phyloP scores from a whole-genome alignment of 37 sponge, comb jelly and placozoan species.

The Amphimedon queenslandica region DNA sequence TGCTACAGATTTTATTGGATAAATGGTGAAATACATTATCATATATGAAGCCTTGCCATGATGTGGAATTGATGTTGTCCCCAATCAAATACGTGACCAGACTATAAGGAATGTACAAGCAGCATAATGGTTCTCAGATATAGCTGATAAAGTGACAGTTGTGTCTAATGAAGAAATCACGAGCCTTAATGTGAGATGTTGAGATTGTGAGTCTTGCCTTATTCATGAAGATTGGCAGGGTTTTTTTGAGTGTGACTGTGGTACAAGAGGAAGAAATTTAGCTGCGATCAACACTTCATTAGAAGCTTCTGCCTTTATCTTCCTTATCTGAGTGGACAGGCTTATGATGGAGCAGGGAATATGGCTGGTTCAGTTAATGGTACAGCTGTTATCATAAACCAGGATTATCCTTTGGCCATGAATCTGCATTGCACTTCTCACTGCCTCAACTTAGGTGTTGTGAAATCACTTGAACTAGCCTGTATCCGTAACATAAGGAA shows the following conservation, averaged over 20 bases:
- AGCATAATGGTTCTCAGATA: slow-evolving; percentile 52
- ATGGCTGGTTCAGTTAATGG: neutral
- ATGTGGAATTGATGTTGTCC: slow-evolving; percentile 41
- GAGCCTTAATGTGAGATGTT: slow-evolving; percentile 11
- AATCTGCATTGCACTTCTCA: neutral
- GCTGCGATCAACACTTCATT: neutral
- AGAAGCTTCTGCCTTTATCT: neutral
- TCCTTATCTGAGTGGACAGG: neutral
- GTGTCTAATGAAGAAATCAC: slow-evolving; percentile 54
- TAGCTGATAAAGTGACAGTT: slow-evolving; percentile 74
- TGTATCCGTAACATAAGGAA: neutral
- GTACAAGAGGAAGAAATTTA: neutral
- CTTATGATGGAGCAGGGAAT: neutral
- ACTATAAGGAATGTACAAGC: slow-evolving; percentile 11
- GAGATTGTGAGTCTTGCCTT: slow-evolving; percentile 3
- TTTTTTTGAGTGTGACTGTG: neutral
- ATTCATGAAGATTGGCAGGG: neutral
- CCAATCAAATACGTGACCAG: slow-evolving; percentile 37
- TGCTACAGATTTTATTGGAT: too few species aligned
- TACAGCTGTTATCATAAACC: neutral
- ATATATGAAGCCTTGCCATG: too few species aligned
- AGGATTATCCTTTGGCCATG: neutral
- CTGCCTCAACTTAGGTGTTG: neutral
- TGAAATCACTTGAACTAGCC: neutral
- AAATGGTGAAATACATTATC: too few species aligned